Conservation (phyloP, 2,113 vertebrate genomes). For the Lagopus muta region DNA sequence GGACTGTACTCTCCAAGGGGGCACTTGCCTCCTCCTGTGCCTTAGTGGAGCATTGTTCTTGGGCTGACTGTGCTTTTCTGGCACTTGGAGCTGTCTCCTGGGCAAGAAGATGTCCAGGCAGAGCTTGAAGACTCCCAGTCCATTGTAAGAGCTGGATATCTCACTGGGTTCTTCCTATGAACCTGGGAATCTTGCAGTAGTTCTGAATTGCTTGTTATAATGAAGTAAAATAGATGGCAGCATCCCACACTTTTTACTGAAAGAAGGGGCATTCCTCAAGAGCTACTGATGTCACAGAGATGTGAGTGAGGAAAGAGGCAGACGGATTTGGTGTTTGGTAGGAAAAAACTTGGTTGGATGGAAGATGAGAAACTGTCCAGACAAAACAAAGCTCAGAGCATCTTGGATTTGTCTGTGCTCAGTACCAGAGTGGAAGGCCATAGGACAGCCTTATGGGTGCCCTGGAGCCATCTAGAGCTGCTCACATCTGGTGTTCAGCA, state of each 20-base stretch:
- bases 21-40: neutral
- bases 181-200: neutral
- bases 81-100: neutral
- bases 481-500: neutral
- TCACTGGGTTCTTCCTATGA: slow-evolving; percentile 5
- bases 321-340: neutral
- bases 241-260: neutral
- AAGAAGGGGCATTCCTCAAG: neutral
- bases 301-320: neutral
- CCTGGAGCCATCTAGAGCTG: neutral
- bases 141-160: slow-evolving; percentile 19
- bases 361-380: neutral
- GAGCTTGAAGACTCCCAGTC: neutral
- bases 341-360: neutral
- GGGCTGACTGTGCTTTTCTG: neutral
- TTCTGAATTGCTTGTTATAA: neutral
- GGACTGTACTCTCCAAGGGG: neutral
- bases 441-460: neutral
- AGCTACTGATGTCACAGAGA: neutral
- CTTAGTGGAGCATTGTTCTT: neutral
- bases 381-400: neutral
- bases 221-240: neutral
- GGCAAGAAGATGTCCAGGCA: neutral
- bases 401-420: neutral
- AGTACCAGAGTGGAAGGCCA: neutral